phyloP scores from a whole-genome alignment of 2,888 invertebrate species.

The Sipha maydis region DNA sequence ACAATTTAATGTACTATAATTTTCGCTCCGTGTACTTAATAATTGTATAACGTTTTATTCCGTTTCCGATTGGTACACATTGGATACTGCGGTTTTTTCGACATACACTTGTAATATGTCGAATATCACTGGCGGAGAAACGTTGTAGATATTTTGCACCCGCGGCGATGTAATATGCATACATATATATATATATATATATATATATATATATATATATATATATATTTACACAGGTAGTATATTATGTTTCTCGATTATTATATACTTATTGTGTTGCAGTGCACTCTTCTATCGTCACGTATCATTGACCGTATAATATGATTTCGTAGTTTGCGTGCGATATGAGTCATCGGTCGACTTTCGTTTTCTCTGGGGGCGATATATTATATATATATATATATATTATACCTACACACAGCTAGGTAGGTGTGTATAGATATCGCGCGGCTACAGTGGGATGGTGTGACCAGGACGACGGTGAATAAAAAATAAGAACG shows the following conservation, averaged over 20 bases:
- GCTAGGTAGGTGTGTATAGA: not conserved
- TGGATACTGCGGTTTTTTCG: no score
- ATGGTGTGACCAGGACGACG: not conserved
- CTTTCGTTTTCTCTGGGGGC: slow-evolving; percentile 59
- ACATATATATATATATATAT: no score
- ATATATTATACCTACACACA: not conserved
- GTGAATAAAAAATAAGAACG: not conserved
- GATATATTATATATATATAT: not conserved
- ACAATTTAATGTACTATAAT: no score
- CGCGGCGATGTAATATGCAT: not conserved
- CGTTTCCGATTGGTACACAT: no score
- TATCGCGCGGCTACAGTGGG: not conserved
- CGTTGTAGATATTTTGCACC: not conserved
- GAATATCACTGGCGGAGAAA: not conserved
- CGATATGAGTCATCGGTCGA: slow-evolving; percentile 50
- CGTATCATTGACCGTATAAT: slow-evolving; percentile 26
- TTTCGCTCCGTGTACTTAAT: no score
- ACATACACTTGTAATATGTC: not conserved
- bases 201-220: not conserved
- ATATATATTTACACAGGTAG: no score
- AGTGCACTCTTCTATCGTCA: not conserved
- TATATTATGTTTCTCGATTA: no score
- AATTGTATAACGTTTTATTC: no score
- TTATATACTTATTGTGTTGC: not conserved
- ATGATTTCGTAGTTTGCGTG: slow-evolving; percentile 16